These are phyloP conservation scores for Orthosia incerta DNA, from an alignment of 2,888 invertebrate species.

Conservation along the genomic window DNA sequence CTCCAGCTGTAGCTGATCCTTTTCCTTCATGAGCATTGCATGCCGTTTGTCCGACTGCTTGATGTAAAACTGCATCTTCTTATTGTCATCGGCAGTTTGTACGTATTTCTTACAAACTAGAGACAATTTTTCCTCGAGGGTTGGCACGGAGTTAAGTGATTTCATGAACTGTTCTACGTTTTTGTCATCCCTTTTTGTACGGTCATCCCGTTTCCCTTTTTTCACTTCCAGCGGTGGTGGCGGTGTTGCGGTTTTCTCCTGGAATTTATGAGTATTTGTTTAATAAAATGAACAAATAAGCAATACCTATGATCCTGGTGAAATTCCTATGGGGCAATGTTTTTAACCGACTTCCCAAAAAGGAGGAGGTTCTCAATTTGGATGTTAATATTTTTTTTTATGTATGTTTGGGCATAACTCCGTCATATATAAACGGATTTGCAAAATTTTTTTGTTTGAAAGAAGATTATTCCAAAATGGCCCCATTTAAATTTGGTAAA, in stretches of 20 bases:
- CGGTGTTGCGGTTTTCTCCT: constrained; percentile 74
- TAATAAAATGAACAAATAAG: not conserved
- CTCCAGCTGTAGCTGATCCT: constrained; percentile 95
- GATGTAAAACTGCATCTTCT: constrained; percentile 90
- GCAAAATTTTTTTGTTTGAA: no score
- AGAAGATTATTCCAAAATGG: no score
- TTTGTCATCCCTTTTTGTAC: constrained; percentile 90
- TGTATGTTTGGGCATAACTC: no score
- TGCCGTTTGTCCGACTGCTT: constrained; percentile 92
- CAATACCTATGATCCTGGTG: no score
- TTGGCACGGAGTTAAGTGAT: constrained; percentile 89
- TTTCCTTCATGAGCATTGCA: constrained; percentile 93
- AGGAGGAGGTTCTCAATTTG: no score
- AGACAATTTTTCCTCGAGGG: constrained; percentile 93
- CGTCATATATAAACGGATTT: no score
- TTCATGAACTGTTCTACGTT: constrained; percentile 93
- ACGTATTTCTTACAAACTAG: constrained; percentile 94
- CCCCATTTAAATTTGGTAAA: no score
- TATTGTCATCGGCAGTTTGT: constrained; percentile 94
- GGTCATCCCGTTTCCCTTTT: constrained; percentile 85
- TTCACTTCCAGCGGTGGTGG: constrained; percentile 74
- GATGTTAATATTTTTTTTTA: no score
- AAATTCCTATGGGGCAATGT: no score
- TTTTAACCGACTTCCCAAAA: no score
- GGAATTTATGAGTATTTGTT: constrained; percentile 55